Evolutionary conservation across 2,888 invertebrate genomes (phyloP).

Genomic region (Diaphora mendica): DNA sequence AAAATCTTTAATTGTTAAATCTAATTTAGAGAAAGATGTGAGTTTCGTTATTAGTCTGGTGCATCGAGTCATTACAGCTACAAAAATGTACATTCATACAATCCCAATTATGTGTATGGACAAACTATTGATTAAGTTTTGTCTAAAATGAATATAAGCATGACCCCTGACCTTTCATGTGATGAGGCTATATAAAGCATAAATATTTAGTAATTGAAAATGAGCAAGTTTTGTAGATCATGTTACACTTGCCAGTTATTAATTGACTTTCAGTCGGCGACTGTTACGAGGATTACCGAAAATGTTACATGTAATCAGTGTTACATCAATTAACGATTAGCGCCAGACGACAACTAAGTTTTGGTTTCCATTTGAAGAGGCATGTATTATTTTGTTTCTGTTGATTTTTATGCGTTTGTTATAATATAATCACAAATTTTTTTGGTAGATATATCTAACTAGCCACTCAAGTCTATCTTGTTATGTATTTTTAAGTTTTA

Average conservation of each 20-base stretch:
- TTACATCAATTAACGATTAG: slow-evolving; percentile 13
- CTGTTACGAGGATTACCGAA: neutral
- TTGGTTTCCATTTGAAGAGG: slow-evolving; percentile 60
- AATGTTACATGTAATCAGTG: neutral
- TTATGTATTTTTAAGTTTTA: slow-evolving; percentile 85
- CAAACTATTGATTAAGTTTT: slow-evolving; percentile 1
- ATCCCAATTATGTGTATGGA: slow-evolving; percentile 5
- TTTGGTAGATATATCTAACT: slow-evolving; percentile 76
- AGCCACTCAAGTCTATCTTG: slow-evolving; percentile 81
- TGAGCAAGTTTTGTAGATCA: neutral
- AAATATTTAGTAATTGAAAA: neutral
- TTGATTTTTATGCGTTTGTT: slow-evolving; percentile 81
- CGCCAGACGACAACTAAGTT: slow-evolving; percentile 50
- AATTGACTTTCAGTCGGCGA: neutral
- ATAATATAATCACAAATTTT: slow-evolving; percentile 80
- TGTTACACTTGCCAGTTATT: neutral
- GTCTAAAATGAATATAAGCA: slow-evolving; percentile 3
- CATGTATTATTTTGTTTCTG: slow-evolving; percentile 77
- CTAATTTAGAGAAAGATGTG: slow-evolving; percentile 51
- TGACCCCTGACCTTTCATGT: neutral
- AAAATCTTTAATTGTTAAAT: slow-evolving; percentile 56
- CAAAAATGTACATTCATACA: slow-evolving; percentile 18
- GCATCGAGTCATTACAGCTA: slow-evolving; percentile 34
- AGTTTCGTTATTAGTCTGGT: slow-evolving; percentile 53
- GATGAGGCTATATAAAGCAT: slow-evolving; percentile 7